Evolutionary conservation across 2,888 invertebrate species (phyloP).

Genomic region (Dione juno): DNA sequence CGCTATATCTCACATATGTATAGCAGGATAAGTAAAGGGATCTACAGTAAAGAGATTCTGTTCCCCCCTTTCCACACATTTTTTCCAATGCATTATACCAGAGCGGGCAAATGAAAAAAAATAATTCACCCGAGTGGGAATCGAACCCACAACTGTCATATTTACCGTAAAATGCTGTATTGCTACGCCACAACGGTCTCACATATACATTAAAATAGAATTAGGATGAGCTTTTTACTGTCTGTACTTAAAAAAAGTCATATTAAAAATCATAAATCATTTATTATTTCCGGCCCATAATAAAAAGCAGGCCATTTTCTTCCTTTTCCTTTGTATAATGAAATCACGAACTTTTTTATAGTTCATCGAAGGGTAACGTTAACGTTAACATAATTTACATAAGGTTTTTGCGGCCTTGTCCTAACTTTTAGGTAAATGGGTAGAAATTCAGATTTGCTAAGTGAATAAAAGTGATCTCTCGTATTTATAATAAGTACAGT

Average conservation of each 20-base stretch:
- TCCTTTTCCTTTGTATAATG: constrained; percentile 24
- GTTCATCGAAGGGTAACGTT: constrained; percentile 25
- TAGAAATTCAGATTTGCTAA: constrained; percentile 7
- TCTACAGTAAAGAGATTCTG: too few species aligned
- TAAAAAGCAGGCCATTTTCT: constrained; percentile 16
- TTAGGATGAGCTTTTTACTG: constrained; percentile 3
- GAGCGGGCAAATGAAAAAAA: too few species aligned
- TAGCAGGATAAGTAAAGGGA: too few species aligned
- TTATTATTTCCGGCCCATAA: constrained; percentile 16
- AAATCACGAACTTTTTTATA: constrained; percentile 26
- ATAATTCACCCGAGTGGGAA: too few species aligned
- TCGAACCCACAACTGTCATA: too few species aligned
- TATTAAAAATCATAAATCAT: constrained; percentile 25
- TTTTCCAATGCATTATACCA: too few species aligned
- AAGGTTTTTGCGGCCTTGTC: constrained; percentile 20
- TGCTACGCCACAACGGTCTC: too few species aligned
- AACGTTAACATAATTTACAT: constrained; percentile 22
- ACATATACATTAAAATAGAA: background rate
- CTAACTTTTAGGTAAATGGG: constrained; percentile 19
- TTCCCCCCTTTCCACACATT: too few species aligned
- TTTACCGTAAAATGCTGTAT: too few species aligned
- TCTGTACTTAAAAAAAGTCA: constrained; percentile 10
- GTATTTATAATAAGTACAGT: constrained; percentile 1
- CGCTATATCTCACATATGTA: too few species aligned
- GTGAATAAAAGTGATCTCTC: constrained; percentile 7